Evolutionary conservation across 2,113 vertebrate species (phyloP).

Genomic region (Forbesichthys agassizii): DNA sequence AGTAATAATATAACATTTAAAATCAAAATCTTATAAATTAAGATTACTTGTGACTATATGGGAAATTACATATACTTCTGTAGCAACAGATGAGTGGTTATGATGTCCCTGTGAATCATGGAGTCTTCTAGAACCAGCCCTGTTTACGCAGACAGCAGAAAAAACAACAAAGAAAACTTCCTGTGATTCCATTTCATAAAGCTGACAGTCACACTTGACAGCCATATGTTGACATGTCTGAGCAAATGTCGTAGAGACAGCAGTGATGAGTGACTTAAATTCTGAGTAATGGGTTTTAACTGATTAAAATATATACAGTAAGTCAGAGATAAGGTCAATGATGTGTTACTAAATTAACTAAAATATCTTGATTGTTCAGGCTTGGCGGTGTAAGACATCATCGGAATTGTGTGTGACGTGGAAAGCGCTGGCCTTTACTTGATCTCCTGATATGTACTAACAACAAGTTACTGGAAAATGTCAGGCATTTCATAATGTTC

Average conservation of each 20-base stretch:
- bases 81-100: neutral
- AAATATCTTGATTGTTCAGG: neutral
- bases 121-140: slow-evolving; percentile 6
- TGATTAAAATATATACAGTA: neutral
- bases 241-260: slow-evolving; percentile 8
- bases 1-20: no score
- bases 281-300: slow-evolving; percentile 3
- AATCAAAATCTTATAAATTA: no score
- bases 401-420: neutral
- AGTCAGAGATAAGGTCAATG: neutral
- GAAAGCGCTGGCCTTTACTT: no score
- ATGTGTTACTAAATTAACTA: neutral
- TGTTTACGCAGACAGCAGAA: slow-evolving; percentile 11
- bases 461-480: neutral
- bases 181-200: neutral
- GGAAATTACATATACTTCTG: no score
- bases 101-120: slow-evolving; percentile 40
- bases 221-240: slow-evolving; percentile 24
- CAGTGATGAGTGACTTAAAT: slow-evolving; percentile 30
- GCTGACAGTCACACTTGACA: slow-evolving; percentile 10
- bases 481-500: slow-evolving; percentile 27
- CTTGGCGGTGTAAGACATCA: neutral
- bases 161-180: slow-evolving; percentile 8
- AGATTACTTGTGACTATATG: no score
- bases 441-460: neutral